Percentiles rank a stretch among this genome's conserved stretches.
phyloP scores from a whole-genome alignment of 2,888 invertebrate genomes.

The Baccha elongata region DNA sequence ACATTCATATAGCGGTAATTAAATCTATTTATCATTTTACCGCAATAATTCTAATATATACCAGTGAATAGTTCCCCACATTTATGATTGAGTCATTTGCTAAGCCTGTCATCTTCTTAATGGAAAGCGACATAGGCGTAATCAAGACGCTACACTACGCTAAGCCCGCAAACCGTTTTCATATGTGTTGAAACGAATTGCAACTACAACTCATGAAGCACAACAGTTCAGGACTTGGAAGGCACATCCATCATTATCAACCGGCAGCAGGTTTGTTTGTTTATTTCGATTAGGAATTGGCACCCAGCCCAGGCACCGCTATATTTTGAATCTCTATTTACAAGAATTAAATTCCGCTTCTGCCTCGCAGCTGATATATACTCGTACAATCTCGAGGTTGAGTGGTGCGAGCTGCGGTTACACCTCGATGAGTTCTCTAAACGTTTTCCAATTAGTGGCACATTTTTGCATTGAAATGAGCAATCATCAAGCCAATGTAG shows the following conservation, averaged over 20 bases:
- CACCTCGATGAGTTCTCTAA: conserved; percentile 63
- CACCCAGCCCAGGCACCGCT: neutral
- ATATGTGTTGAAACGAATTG: neutral
- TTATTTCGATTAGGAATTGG: conserved; percentile 67
- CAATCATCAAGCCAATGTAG: conserved; percentile 49
- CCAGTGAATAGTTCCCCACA: conserved; percentile 35
- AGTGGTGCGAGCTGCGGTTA: conserved; percentile 56
- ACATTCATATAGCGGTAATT: neutral
- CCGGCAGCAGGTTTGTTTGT: conserved; percentile 69
- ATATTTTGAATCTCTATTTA: neutral
- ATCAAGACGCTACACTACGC: conserved; percentile 62
- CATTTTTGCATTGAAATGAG: conserved; percentile 69
- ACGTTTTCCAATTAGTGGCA: conserved; percentile 74
- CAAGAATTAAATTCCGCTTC: conserved; percentile 22
- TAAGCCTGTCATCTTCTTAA: conserved; percentile 69
- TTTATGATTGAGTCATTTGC: conserved; percentile 71
- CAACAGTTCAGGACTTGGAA: conserved; percentile 14
- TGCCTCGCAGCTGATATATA: conserved; percentile 64
- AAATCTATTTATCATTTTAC: conserved; percentile 36
- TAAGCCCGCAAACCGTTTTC: conserved; percentile 59
- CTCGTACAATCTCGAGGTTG: conserved; percentile 40
- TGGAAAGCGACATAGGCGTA: conserved; percentile 69
- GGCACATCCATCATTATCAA: conserved; percentile 69
- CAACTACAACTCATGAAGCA: conserved; percentile 25
- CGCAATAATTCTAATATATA: no score